phyloP scores from a whole-genome alignment of 2,113 vertebrate genomes.

The Ammodramus savannarum region DNA sequence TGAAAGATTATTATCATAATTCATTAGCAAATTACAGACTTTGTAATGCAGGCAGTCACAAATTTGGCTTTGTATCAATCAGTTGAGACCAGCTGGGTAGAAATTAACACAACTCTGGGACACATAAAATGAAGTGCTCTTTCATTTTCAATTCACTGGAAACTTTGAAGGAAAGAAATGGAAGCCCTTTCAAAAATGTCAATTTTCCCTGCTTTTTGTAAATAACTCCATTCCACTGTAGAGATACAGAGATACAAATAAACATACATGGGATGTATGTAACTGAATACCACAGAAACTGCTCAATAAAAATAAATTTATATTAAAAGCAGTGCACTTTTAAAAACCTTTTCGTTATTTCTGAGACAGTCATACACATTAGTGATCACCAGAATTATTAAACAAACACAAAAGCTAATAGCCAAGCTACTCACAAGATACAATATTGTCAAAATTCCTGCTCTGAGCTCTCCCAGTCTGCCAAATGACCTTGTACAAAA shows the following conservation, averaged over 20 bases:
- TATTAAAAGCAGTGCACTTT: neutral
- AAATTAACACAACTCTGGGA: constrained; percentile 79
- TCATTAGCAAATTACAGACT: constrained; percentile 84
- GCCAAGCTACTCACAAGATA: constrained; percentile 59
- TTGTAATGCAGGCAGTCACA: constrained; percentile 78
- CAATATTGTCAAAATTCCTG: constrained; percentile 69
- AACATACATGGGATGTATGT: neutral
- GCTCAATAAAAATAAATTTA: neutral
- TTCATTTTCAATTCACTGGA: constrained; percentile 77
- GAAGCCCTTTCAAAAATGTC: constrained; percentile 70
- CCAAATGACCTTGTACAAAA: constrained; percentile 66
- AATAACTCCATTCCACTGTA: constrained; percentile 21
- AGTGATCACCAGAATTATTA: neutral
- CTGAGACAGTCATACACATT: neutral
- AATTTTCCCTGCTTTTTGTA: constrained; percentile 50
- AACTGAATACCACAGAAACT: neutral
- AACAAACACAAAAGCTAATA: constrained; percentile 44
- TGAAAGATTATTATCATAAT: constrained; percentile 83
- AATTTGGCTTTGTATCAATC: constrained; percentile 83
- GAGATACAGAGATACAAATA: neutral
- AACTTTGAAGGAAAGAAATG: constrained; percentile 75
- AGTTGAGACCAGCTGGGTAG: constrained; percentile 79
- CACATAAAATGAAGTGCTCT: constrained; percentile 75
- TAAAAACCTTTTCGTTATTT: neutral
- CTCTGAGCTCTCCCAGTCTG: constrained; percentile 53